Conservation (phyloP, 2,797 vertebrate species). For the Siniperca scherzeri region DNA sequence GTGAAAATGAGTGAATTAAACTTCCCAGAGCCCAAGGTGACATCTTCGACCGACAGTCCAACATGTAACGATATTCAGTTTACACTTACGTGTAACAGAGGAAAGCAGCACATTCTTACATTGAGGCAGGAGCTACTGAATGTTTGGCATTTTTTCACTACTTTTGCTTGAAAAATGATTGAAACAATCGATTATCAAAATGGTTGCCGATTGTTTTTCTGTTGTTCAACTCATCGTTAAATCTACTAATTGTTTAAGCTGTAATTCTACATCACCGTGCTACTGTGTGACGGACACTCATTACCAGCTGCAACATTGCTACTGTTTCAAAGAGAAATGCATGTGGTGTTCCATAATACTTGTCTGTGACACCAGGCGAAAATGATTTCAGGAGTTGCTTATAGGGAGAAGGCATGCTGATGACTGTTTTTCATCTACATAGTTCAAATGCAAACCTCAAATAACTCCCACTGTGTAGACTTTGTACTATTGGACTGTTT, state of each 20-base stretch:
- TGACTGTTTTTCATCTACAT: neutral
- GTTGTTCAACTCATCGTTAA: neutral
- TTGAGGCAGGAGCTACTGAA: neutral
- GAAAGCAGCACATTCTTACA: neutral
- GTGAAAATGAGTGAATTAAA: neutral
- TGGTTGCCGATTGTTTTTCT: neutral
- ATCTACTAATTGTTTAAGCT: neutral
- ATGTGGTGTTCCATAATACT: neutral
- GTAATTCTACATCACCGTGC: neutral
- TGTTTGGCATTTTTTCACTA: neutral
- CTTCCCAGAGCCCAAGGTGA: neutral
- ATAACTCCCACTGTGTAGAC: constrained; percentile 25
- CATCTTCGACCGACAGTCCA: neutral
- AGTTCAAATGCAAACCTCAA: neutral
- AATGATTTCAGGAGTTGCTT: neutral
- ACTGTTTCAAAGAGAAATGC: neutral
- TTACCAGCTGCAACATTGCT: neutral
- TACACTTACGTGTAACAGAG: neutral
- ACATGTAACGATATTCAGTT: neutral
- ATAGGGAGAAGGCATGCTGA: neutral
- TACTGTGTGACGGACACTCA: constrained; percentile 1
- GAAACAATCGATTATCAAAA: neutral
- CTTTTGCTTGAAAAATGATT: neutral
- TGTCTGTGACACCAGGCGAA: neutral
- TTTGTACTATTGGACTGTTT: constrained; percentile 5